A percentile compares a stretch with the other conserved stretches of the same genome.
Conservation (phyloP, 2,888 invertebrate genomes). For the Synanthedon formicaeformis region DNA sequence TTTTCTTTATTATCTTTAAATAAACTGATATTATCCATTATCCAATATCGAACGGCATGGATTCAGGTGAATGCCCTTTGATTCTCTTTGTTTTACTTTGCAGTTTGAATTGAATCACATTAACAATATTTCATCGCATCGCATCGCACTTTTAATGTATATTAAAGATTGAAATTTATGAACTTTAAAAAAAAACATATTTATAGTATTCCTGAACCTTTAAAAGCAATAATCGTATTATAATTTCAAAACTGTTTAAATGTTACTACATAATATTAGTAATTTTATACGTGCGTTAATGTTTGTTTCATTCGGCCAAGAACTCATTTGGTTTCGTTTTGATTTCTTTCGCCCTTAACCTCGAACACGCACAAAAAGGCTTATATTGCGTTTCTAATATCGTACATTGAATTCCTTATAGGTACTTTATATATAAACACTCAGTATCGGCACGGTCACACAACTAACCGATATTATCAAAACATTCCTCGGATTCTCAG, state of each 20-base stretch:
- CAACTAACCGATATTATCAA: constrained; percentile 29
- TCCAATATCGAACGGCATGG: constrained; percentile 5
- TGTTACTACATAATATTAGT: no score
- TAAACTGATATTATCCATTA: constrained; percentile 8
- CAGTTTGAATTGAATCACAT: neutral
- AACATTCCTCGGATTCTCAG: constrained; percentile 38
- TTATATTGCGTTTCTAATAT: neutral
- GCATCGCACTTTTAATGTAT: no score
- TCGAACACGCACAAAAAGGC: constrained; percentile 31
- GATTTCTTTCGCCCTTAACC: constrained; percentile 62
- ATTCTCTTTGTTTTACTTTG: constrained; percentile 7
- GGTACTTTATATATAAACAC: neutral
- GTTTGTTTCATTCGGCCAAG: constrained; percentile 8
- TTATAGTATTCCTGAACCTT: no score
- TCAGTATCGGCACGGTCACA: neutral
- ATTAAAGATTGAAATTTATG: no score
- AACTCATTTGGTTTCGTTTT: constrained; percentile 19
- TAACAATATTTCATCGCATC: neutral
- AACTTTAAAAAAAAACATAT: no score
- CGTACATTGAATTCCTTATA: neutral
- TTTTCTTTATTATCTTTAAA: constrained; percentile 6
- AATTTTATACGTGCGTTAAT: neutral
- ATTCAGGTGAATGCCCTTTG: constrained; percentile 5
- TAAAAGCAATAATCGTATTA: no score
- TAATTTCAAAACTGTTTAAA: no score